Evolutionary conservation across 2,888 invertebrate genomes (phyloP).

Genomic region (Diaperis boleti): DNA sequence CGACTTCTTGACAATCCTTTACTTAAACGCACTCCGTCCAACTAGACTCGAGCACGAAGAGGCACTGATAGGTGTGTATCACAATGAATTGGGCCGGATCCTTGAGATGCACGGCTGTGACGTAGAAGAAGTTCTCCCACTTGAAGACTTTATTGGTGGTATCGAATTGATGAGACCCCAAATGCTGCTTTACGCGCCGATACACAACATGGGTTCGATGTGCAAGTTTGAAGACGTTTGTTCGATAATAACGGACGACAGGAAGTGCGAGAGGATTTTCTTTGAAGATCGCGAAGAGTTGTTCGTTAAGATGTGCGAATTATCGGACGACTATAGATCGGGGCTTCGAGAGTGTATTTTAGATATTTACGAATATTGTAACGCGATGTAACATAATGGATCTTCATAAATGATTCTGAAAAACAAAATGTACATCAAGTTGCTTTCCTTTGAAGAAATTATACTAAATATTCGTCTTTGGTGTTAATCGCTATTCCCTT

Average conservation of each 20-base stretch:
- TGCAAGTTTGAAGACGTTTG: slow-evolving; percentile 1
- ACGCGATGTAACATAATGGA: too few relatives aligned
- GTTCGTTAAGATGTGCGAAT: neutral
- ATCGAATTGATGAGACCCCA: slow-evolving; percentile 2
- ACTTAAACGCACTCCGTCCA: slow-evolving; percentile 1
- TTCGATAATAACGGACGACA: neutral
- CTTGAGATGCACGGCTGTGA: neutral
- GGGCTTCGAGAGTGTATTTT: neutral
- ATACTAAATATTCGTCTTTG: too few relatives aligned
- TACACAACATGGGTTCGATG: slow-evolving; percentile 1
- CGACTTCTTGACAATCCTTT: slow-evolving; percentile 7
- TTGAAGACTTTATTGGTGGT: slow-evolving; percentile 2
- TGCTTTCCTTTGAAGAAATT: too few relatives aligned
- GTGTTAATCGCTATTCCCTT: too few relatives aligned
- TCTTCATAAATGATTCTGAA: too few relatives aligned
- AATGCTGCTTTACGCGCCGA: slow-evolving; percentile 3
- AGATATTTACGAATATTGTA: slow-evolving; percentile 5
- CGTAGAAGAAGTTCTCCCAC: neutral
- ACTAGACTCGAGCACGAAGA: slow-evolving; percentile 6
- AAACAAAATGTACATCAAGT: too few relatives aligned
- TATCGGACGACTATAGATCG: neutral
- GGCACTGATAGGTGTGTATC: neutral
- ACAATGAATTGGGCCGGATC: neutral
- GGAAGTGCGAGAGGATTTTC: neutral
- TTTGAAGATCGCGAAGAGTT: slow-evolving; percentile 14